Evolutionary conservation across 2,113 vertebrate species (phyloP), one percentile per base, ranked within the genome.

Genomic region (Chaetops frenatus): DNA sequence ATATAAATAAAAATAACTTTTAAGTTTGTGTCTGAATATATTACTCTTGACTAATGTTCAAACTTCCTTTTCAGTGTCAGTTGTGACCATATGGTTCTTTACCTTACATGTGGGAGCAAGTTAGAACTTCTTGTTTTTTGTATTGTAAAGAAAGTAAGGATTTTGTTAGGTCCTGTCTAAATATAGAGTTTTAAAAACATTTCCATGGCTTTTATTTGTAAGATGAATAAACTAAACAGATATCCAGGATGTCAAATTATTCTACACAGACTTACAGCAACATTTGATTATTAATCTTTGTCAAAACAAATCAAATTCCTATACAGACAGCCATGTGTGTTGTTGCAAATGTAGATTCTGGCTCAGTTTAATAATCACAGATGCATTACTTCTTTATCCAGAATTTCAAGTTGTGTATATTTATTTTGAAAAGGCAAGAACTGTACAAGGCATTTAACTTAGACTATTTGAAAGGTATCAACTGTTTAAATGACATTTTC

Each of bases 401-500:
- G 50, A 89, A 58, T 86, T 88, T 90, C 6, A 71, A 64, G 12
- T n/a, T 85, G 54, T 71, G 9, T 65, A 11, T 84, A 62, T 94
- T 92, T 96, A 65, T 89, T 87, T 18, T 85, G 84, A 88, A 94
- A 92, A 94, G 23, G 60, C 45, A 83, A 72, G n/a, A 92, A 86
- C 71, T 60, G 21, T 91, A 29, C 18, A 70, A 70, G 47, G 45
- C 85, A 76, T 84, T 79, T 76, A 50, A 56, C 76, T 95, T 93
- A 93, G 58, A 71, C 73, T 86, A 65, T 96, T 95, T 95, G 94
- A 96, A 95, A 95, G 92, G 81, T 87, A 95, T 96, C 94, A 95
- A 87, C 94, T 83, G 95, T 94, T 97, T 97, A 97, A 97, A 97
- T 96, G 95, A 96, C 95, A 97, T 95, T 96, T 97, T 98, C 97